These are phyloP conservation scores for Mustelus asterias DNA, from an alignment of 2,113 vertebrate species.

Conservation along the genomic window DNA sequence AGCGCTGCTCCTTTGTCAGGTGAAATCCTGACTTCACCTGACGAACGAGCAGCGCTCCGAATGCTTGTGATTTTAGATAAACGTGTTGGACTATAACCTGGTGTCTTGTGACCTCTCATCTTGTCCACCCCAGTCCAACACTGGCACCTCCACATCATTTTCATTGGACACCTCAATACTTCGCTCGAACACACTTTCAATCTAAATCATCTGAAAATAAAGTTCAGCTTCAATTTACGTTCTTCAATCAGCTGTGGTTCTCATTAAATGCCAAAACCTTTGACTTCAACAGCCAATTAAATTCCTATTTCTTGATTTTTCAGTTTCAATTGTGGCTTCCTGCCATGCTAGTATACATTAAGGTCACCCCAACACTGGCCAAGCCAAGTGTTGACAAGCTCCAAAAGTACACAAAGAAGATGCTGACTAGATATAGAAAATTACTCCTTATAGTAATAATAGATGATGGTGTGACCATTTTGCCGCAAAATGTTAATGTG, in stretches of 20 bases:
- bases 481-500: not conserved
- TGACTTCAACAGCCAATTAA: not conserved
- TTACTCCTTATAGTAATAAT: not conserved
- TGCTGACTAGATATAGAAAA: not conserved
- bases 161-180: not conserved
- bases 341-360: not conserved
- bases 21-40: too few species aligned
- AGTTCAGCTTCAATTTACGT: conserved; percentile 5
- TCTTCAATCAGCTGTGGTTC: not conserved
- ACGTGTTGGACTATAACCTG: too few species aligned
- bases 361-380: not conserved
- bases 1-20: too few species aligned
- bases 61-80: too few species aligned
- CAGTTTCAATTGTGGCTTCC: not conserved
- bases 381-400: not conserved
- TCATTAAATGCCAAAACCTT: not conserved
- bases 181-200: not conserved
- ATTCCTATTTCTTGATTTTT: not conserved
- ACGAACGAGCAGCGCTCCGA: too few species aligned
- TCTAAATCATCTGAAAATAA: not conserved
- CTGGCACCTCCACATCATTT: not conserved
- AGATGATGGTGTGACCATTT: not conserved
- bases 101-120: too few species aligned
- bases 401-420: not conserved
- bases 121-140: too few species aligned